A percentile compares a stretch with the other conserved stretches of the same genome.
Conservation (phyloP, 2,113 vertebrate species). For the Parotia lawesii region DNA sequence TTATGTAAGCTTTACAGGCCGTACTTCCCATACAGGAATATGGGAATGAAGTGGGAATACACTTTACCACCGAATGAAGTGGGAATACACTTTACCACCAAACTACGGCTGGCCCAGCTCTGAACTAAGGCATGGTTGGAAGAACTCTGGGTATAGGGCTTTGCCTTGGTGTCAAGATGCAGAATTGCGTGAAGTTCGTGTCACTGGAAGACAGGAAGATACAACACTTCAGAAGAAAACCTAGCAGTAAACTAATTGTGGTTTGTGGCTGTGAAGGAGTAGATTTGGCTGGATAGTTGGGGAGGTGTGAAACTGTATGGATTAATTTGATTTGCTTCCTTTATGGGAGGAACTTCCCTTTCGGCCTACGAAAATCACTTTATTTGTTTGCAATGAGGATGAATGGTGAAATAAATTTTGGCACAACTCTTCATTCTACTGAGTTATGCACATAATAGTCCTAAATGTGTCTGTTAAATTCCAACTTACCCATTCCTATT, state of each 20-base stretch:
- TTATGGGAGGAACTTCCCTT: neutral
- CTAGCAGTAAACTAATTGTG: neutral
- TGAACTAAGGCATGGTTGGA: rapidly evolving
- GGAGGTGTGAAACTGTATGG: neutral
- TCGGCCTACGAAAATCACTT: neutral
- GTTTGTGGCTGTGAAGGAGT: neutral
- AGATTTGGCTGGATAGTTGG: neutral
- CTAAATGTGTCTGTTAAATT: neutral
- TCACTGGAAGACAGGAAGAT: neutral
- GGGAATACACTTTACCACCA: neutral
- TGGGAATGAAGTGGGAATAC: neutral
- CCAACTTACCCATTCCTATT: neutral
- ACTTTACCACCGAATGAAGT: neutral
- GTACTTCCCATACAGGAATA: neutral
- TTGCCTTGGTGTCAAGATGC: neutral
- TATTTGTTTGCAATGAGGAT: neutral
- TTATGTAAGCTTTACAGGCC: no score
- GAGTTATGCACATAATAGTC: neutral
- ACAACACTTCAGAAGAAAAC: neutral
- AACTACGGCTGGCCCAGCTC: neutral
- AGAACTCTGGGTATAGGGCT: neutral
- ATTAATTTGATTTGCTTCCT: neutral
- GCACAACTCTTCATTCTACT: neutral
- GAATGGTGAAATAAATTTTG: neutral
- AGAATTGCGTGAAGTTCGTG: neutral